phyloP scores from a whole-genome alignment of 1,140 invertebrate species.

The Calosoma granatense region DNA sequence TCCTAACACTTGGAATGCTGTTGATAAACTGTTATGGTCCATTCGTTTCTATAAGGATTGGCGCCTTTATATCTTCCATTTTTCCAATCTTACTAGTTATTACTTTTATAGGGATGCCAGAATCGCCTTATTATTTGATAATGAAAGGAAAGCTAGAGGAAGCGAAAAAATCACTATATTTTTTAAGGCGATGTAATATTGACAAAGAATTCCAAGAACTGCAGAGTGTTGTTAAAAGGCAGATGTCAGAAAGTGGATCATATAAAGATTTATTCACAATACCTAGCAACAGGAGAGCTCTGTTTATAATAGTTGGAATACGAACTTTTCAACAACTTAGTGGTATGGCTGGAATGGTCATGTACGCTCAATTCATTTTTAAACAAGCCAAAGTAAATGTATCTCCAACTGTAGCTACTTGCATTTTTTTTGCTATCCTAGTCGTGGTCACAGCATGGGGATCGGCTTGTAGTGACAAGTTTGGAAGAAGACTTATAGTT shows the following conservation, averaged over 20 bases:
- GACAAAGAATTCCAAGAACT: neutral
- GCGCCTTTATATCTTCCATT: slow-evolving; percentile 38
- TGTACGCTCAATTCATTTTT: slow-evolving; percentile 32
- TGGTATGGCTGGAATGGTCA: slow-evolving; percentile 41
- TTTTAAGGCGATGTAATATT: neutral
- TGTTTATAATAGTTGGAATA: slow-evolving; percentile 38
- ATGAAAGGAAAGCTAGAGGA: slow-evolving; percentile 21
- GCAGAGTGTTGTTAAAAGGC: slow-evolving; percentile 9
- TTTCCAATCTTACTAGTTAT: slow-evolving; percentile 37
- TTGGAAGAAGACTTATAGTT: slow-evolving; percentile 20
- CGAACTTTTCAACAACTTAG: slow-evolving; percentile 48
- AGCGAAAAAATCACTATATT: slow-evolving; percentile 19
- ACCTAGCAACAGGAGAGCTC: slow-evolving; percentile 34
- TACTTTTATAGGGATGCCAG: slow-evolving; percentile 27
- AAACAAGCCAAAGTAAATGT: slow-evolving; percentile 27
- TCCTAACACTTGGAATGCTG: slow-evolving; percentile 39
- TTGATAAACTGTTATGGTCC: slow-evolving; percentile 41
- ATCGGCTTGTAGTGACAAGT: slow-evolving; percentile 10
- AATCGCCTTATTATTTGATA: slow-evolving; percentile 27
- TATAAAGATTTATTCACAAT: slow-evolving; percentile 34
- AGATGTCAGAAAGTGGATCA: slow-evolving; percentile 18
- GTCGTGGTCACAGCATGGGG: slow-evolving; percentile 30
- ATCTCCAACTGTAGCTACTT: slow-evolving; percentile 29
- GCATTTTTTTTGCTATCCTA: slow-evolving; percentile 43
- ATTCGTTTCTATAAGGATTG: slow-evolving; percentile 34